Evolutionary conservation across 2,113 vertebrate genomes (phyloP), one percentile per base, ranked within the genome.

Genomic region (Myrmecophaga tridactyla): DNA sequence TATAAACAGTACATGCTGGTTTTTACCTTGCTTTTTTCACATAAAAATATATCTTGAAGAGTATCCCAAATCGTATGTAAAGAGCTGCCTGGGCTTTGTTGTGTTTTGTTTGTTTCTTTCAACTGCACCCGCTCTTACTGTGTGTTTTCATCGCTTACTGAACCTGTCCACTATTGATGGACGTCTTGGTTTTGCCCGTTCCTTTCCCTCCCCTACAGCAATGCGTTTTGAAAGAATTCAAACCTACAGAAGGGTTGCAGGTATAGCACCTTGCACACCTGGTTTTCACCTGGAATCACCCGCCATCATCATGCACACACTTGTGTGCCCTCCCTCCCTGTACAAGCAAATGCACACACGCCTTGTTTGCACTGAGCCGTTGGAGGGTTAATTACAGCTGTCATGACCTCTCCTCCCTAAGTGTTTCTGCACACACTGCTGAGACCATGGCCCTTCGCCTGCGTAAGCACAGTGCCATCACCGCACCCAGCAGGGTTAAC

Each of bases 151-250:
- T 67, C 36, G 25, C 72, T 95, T 95, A 89, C 51, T 62, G 14
- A 88, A 80, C 21, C 58, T 73, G 23, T 46, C 67, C 56, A n/a
- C 31, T 58, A 34, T 39, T 48, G 23, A 53, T 87, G 41, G 76
- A 36, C 72, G 70, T 58, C 88, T 62, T 85, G 46, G 21, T 63
- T 72, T 9, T 31, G 83, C 17, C 14, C 8, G 48, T 67, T 85
- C 36, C 20, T 75, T 65, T 63, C 53, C 85, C 34, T 69, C 48
- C 58, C 86, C 39, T n/a, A 14, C 20, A 78, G 41, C 10, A 69
- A 51, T 87, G 92, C 39, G 51, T 94, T 92, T 89, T 89, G 23
- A 89, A 91, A 89, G 31, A 72, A 46, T 95, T 58, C 56, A 94
- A 82, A 48, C 31, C 56, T 82, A 70, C 14, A 80, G 60, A 70